Conservation (phyloP, 2,113 vertebrate genomes). For the Andinoacara biseriatus region DNA sequence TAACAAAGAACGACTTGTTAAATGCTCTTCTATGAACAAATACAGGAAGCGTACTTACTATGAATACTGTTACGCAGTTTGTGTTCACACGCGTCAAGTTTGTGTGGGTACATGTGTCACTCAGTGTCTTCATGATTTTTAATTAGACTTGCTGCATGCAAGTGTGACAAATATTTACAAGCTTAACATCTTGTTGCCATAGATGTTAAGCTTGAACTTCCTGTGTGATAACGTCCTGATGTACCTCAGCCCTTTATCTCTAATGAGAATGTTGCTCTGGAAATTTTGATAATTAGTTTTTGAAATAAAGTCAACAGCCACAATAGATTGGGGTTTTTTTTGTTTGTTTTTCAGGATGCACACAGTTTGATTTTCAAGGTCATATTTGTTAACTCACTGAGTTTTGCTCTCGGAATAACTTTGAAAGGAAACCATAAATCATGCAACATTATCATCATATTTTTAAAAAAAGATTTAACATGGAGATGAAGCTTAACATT, state of each 20-base stretch:
- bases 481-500: neutral
- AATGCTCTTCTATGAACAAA: neutral
- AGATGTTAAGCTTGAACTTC: neutral
- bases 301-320: neutral
- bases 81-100: neutral
- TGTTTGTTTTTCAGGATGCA: neutral
- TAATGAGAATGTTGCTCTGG: neutral
- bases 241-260: conserved; percentile 7
- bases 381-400: neutral
- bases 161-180: conserved; percentile 6
- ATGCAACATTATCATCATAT: neutral
- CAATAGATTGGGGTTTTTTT: neutral
- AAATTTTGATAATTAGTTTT: conserved; percentile 4
- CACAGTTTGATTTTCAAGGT: neutral
- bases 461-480: neutral
- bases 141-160: neutral
- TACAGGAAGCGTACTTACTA: neutral
- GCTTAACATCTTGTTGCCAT: conserved; percentile 7
- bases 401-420: neutral
- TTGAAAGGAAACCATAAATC: neutral
- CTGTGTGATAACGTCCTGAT: neutral
- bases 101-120: neutral
- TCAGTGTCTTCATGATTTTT: neutral
- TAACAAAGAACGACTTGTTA: neutral
- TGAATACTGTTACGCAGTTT: neutral